Conservation (phyloP, 2,888 invertebrate genomes). For the Parnassius mnemosyne region DNA sequence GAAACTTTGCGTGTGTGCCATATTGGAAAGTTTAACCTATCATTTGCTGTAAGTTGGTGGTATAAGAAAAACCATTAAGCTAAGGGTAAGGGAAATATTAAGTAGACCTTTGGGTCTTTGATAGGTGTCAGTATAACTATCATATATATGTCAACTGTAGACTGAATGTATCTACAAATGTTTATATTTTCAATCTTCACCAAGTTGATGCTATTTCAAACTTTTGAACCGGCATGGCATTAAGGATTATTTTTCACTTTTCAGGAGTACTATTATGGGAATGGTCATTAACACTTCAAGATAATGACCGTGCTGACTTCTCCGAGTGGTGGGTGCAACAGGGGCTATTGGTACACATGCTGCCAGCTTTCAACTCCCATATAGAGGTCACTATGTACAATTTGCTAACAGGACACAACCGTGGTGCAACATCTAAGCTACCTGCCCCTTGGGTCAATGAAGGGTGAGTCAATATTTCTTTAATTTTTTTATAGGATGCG, state of each 20-base stretch:
- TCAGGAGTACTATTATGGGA: slow-evolving; percentile 85
- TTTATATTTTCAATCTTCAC: too few species aligned
- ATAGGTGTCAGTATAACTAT: too few species aligned
- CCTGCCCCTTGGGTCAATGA: slow-evolving; percentile 83
- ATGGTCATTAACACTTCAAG: slow-evolving; percentile 83
- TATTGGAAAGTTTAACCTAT: too few species aligned
- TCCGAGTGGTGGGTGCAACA: slow-evolving; percentile 82
- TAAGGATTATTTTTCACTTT: slow-evolving; percentile 21
- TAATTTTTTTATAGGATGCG: background rate
- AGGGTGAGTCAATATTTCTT: slow-evolving; percentile 46
- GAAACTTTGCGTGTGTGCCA: too few species aligned
- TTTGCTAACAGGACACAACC: slow-evolving; percentile 80
- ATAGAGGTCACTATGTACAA: slow-evolving; percentile 84
- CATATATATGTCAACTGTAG: too few species aligned
- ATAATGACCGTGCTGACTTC: slow-evolving; percentile 60
- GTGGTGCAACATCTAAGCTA: slow-evolving; percentile 78
- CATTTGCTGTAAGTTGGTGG: too few species aligned
- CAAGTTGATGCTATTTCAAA: too few species aligned
- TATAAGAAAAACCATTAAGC: too few species aligned
- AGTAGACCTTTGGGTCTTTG: too few species aligned
- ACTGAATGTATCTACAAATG: too few species aligned
- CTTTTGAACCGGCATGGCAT: background rate
- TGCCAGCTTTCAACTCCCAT: slow-evolving; percentile 82
- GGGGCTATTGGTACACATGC: slow-evolving; percentile 81
- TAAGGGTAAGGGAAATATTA: too few species aligned